phyloP scores from a whole-genome alignment of 2,797 vertebrate genomes.

The Dendrocincla tyrannina region DNA sequence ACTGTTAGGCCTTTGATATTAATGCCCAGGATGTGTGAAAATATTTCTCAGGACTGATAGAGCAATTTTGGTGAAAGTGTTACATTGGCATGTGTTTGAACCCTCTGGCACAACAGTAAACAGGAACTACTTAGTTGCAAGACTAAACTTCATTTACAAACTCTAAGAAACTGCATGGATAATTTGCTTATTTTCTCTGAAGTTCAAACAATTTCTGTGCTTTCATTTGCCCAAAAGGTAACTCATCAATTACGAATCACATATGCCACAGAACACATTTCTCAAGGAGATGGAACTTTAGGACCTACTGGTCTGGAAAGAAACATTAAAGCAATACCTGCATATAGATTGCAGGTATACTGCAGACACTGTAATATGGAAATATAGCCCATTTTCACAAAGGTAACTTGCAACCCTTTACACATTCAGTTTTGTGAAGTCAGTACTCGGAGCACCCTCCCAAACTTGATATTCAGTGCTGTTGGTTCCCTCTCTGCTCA shows the following conservation, averaged over 20 bases:
- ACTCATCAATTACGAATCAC: slow-evolving; percentile 50
- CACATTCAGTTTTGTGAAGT: background rate
- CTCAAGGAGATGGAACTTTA: background rate
- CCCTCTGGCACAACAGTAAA: background rate
- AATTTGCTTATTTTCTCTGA: slow-evolving; percentile 27
- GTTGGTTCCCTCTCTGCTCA: background rate
- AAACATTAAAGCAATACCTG: background rate
- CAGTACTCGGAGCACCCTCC: background rate
- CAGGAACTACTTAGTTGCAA: background rate
- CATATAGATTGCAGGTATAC: background rate
- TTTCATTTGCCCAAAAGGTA: slow-evolving; percentile 20
- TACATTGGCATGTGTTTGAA: background rate
- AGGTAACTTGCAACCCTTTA: background rate
- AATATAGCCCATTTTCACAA: background rate
- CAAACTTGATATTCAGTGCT: background rate
- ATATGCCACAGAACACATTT: background rate
- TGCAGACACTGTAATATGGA: background rate
- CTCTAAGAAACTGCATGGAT: background rate
- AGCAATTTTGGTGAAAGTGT: background rate
- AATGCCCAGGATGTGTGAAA: background rate
- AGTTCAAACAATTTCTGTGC: background rate
- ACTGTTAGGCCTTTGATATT: background rate
- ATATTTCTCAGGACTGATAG: background rate
- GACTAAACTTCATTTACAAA: background rate
- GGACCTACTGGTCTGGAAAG: slow-evolving; percentile 41